A percentile compares a stretch with the other conserved stretches of the same genome.
Evolutionary conservation across 1,140 invertebrate genomes (phyloP).

Genomic region (Nebria ingens): DNA sequence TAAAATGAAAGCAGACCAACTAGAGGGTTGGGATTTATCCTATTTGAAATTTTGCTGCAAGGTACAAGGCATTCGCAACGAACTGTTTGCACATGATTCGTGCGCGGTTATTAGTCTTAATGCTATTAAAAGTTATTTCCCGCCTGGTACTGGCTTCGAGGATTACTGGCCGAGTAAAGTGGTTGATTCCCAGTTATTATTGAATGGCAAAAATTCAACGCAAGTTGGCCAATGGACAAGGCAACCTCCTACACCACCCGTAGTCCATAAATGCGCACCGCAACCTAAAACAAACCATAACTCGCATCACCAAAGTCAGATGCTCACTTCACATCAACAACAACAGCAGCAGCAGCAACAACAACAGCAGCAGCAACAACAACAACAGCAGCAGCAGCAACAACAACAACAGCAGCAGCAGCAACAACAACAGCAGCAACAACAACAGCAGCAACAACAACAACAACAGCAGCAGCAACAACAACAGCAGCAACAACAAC

Average conservation of each 20-base stretch:
- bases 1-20: slow-evolving; percentile 70
- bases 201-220: slow-evolving; percentile 43
- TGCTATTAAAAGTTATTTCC: slow-evolving; percentile 85
- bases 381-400: slow-evolving; percentile 19
- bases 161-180: slow-evolving; percentile 86
- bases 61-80: slow-evolving; percentile 83
- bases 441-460: no score
- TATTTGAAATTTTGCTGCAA: slow-evolving; percentile 92
- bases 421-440: slow-evolving; percentile 31
- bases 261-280: slow-evolving; percentile 38
- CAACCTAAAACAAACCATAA: slow-evolving; percentile 33
- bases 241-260: slow-evolving; percentile 39
- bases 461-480: slow-evolving; percentile 21
- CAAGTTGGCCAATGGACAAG: slow-evolving; percentile 50
- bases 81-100: slow-evolving; percentile 79
- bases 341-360: slow-evolving; percentile 33
- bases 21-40: slow-evolving; percentile 83
- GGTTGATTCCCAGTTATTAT: slow-evolving; percentile 58
- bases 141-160: slow-evolving; percentile 76
- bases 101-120: slow-evolving; percentile 80
- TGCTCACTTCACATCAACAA: no score
- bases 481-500: slow-evolving; percentile 15
- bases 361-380: slow-evolving; percentile 25
- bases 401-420: slow-evolving; percentile 24
- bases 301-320: background rate